phyloP scores from a whole-genome alignment of 2,797 vertebrate genomes.

The Mus caroli region DNA sequence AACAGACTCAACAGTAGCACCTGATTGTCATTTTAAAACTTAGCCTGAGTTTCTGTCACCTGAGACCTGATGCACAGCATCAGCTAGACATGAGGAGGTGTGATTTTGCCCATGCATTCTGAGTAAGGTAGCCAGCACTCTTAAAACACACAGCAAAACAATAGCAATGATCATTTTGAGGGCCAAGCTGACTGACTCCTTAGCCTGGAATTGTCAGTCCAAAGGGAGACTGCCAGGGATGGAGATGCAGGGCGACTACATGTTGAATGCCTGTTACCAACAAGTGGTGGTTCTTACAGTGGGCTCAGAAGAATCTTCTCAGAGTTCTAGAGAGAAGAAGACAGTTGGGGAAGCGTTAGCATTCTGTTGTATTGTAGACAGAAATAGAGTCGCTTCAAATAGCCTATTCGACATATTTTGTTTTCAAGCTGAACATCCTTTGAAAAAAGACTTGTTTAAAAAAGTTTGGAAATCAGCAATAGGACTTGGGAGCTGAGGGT shows the following conservation, averaged over 20 bases:
- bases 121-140: neutral
- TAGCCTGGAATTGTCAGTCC: neutral
- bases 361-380: neutral
- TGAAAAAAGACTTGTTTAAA: slow-evolving; percentile 11
- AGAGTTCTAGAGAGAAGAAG: neutral
- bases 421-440: slow-evolving; percentile 49
- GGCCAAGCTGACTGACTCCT: neutral
- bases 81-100: neutral
- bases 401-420: neutral
- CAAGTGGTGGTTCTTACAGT: neutral
- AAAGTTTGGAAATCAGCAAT: neutral
- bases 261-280: accelerated
- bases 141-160: neutral
- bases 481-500: neutral
- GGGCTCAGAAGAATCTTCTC: neutral
- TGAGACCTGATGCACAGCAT: neutral
- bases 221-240: neutral
- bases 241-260: neutral
- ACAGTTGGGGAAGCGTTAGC: neutral
- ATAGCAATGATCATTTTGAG: neutral
- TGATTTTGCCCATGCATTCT: neutral
- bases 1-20: neutral
- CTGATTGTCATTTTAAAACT: neutral
- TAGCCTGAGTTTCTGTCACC: neutral
- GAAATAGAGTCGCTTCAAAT: slow-evolving; percentile 25